Evolutionary conservation across 1,140 invertebrate genomes (phyloP).

Genomic region (Nomia melanderi): DNA sequence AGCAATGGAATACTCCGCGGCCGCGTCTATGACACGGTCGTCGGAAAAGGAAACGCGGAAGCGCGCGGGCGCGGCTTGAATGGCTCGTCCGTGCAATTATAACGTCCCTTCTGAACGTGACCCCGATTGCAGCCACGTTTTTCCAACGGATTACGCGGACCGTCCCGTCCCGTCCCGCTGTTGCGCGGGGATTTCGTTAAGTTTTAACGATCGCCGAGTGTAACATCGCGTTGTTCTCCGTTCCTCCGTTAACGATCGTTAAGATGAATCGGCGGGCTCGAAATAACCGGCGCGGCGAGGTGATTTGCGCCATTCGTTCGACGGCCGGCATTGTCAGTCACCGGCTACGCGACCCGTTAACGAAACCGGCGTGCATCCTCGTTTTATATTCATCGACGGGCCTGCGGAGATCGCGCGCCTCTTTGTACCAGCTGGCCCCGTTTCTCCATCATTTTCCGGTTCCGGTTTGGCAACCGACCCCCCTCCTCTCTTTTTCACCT

Average conservation of each 20-base stretch:
- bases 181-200: conserved; percentile 56
- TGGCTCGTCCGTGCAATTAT: conserved; percentile 43
- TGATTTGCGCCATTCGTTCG: conserved; percentile 44
- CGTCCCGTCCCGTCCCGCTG: conserved; percentile 41
- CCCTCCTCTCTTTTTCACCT: too few species aligned
- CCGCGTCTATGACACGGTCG: too few species aligned
- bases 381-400: not conserved
- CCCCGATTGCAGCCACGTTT: conserved; percentile 19
- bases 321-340: conserved; percentile 33
- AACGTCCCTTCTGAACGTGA: conserved; percentile 17
- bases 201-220: conserved; percentile 63
- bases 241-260: conserved; percentile 58
- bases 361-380: conserved; percentile 19
- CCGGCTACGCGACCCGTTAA: not conserved
- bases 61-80: too few species aligned
- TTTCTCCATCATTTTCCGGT: conserved; percentile 15
- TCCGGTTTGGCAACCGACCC: not conserved
- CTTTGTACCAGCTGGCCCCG: not conserved
- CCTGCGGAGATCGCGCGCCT: too few species aligned
- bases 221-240: conserved; percentile 58
- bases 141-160: conserved; percentile 25
- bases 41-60: too few species aligned
- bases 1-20: too few species aligned
- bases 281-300: conserved; percentile 37
- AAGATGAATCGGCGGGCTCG: conserved; percentile 56